These are phyloP conservation scores for Florisuga fusca DNA, from an alignment of 2,797 vertebrate species.

Conservation along the genomic window DNA sequence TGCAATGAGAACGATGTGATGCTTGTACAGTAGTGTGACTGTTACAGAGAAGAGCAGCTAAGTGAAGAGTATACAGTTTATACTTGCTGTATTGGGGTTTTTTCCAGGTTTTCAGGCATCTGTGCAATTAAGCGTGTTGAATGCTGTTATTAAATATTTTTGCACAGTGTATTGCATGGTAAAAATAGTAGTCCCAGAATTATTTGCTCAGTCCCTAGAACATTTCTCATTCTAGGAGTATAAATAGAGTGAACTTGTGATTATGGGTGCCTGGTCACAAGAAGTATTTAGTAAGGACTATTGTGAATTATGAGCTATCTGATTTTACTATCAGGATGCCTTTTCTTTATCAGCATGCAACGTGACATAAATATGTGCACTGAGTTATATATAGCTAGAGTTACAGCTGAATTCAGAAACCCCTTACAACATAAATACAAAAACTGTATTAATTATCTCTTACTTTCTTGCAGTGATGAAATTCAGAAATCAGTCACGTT, in stretches of 20 bases:
- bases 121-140: not conserved
- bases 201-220: not conserved
- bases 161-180: not conserved
- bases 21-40: not conserved
- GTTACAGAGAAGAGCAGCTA: not conserved
- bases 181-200: not conserved
- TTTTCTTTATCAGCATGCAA: not conserved
- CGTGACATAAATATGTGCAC: not conserved
- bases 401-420: not conserved
- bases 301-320: not conserved
- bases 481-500: conserved; percentile 83
- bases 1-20: not conserved
- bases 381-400: not conserved
- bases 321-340: not conserved
- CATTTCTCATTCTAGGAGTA: not conserved
- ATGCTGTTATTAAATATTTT: not conserved
- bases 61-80: not conserved
- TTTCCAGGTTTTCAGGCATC: not conserved
- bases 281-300: not conserved
- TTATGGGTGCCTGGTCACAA: not conserved
- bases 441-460: not conserved
- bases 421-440: not conserved
- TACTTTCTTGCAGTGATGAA: conserved; percentile 86
- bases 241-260: not conserved
- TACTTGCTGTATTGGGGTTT: not conserved